A percentile compares a stretch with the other conserved stretches of the same genome.
Evolutionary conservation across 2,888 invertebrate genomes (phyloP).

Genomic region (Sinotaia quadrata): DNA sequence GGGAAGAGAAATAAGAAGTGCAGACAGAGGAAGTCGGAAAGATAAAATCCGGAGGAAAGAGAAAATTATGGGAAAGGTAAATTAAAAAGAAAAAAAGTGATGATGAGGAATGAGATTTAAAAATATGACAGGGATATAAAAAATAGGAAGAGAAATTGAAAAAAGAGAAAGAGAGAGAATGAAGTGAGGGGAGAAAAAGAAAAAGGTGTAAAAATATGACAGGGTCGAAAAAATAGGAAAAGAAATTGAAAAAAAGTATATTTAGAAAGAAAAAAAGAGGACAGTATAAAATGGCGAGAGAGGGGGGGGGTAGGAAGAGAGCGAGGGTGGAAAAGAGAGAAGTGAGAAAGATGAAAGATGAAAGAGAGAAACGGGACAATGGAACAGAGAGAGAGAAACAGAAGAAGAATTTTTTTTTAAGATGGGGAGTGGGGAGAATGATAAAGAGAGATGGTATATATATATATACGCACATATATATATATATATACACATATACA

Average conservation of each 20-base stretch:
- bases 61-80: neutral
- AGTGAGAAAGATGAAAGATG: neutral
- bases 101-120: neutral
- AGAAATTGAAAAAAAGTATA: neutral
- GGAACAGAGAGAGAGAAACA: neutral
- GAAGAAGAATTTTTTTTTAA: neutral
- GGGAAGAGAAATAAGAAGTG: conserved; percentile 5
- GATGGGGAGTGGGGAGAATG: neutral
- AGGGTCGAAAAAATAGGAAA: neutral
- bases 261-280: neutral
- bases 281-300: neutral
- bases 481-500: too few relatives aligned
- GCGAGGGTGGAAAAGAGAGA: neutral
- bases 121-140: neutral
- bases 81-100: conserved; percentile 1
- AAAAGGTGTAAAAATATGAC: neutral
- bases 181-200: neutral
- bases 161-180: neutral
- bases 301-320: neutral
- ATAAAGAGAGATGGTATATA: neutral
- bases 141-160: neutral
- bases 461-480: too few relatives aligned
- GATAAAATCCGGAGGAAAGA: neutral
- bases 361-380: neutral
- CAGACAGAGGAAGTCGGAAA: conserved; percentile 14